Evolutionary conservation across 2,113 vertebrate genomes (phyloP), one percentile per base, ranked within the genome.

Genomic region (Salminus brasiliensis): DNA sequence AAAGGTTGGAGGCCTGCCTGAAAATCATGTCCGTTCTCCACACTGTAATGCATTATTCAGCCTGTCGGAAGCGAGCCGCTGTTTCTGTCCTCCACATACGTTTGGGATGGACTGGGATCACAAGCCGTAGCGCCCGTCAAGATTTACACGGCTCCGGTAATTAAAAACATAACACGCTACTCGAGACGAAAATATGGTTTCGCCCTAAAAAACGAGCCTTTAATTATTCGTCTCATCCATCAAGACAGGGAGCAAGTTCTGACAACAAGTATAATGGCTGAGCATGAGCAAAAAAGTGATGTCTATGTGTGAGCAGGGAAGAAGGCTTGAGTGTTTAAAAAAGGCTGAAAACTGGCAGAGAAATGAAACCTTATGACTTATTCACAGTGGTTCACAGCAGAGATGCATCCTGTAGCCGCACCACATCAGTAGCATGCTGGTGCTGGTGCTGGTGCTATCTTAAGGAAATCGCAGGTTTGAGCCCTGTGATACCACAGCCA

Each of bases 1-100:
- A 72, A 79, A 65, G 77, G 65, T 78, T 62, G 41, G 21, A 34
- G 62, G 43, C 68, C 34, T 59, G 43, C 36, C 66, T 49, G 45
- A 39, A n/a, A 45, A 49, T 13, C 32, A 55, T 74, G 49, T 52
- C 78, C 27, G 27, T 45, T 41, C 53, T 72, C 62, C 67, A 36
- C 29, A 68, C 32, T 62, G 67, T n/a, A 30, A 80, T 72, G 49
- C 78, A 80, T 76, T 80, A 72, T 80, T 76, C 78, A 83, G 78
- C 69, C n/a, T 72, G 77, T 83, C 11, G 49, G 41, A 52, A 15
- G 41, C 65, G 47, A 72, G n/a, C 69, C 32, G 49, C 65, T 76
- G 67, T 67, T 65, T 49, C 73, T 80, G 23, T 80, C 52, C 60
- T 39, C 30, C 39, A 30, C 23, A 47, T 34, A 13, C 59, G 55